Base-by-base conservation (phyloP, 2,113 vertebrate genomes). In the Ornithorhynchus anatinus region DNA sequence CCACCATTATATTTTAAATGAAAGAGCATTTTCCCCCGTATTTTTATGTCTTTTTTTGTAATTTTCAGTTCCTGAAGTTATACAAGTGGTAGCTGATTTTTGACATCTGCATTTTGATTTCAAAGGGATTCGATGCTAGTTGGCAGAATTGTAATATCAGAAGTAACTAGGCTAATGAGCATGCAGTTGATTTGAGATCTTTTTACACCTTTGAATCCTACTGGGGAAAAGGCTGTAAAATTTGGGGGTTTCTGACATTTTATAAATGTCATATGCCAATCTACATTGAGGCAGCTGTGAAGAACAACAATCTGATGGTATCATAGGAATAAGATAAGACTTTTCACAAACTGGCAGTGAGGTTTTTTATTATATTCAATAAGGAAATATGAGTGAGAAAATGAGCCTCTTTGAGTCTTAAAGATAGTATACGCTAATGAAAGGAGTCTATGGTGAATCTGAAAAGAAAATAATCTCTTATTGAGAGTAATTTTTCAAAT, bases 41-140 rank as follows among this genome's bases (percentile, higher is more conserved):
- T 77, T 43, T 58, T 82, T 79, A 63, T 68, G 72, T 83, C 81
- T 77, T 86, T 84, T 84, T 74, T 81, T 53, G 56, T 59, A 61
- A 43, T 50, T 74, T 51, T 76, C 75, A 59, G 72, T 79, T 82
- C 82, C 77, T 64, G 75, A 56, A 40, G 67, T 83, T 79, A 84
- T 81, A 79, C 71, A 67, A 74, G 62, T 54, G 67, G 69, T 80
- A 65, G 65, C 72, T 86, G 82, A 81, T 79, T 84, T 84, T 86
- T 86, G 86, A 88, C 50, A 81, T 57, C 82, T 84, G 75, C 64
- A 85, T 73, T 82, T 82, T 86, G 81, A 86, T 86, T 80, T 72
- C 45, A 53, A 69, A 51, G 75, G 61, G 63, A 67, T 75, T 85
- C 72, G 59, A 79, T 86, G 77, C 84, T 77, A 81, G 39, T 77